Base-by-base conservation (phyloP, 2,797 vertebrate genomes). In the Sebastes melanostomus region DNA sequence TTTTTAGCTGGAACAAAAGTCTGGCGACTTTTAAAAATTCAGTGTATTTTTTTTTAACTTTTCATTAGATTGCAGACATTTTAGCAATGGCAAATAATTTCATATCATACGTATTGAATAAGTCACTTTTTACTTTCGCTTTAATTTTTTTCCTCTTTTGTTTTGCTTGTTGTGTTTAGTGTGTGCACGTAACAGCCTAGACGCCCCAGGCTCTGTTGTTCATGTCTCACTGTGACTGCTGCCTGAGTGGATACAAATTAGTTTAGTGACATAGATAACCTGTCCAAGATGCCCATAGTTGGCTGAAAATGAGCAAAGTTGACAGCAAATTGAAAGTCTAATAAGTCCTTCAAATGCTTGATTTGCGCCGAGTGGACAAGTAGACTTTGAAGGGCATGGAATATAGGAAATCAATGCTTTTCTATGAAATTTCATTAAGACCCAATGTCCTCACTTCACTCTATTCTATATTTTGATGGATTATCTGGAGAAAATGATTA, bases 371-470 rank as follows among this genome's bases (percentile, higher is more conserved):
- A 92, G 94, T 94, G 94, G 96, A 97, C 94, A 95, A 95, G 95
- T 92, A 92, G 96, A 96, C 96, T 96, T 97, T 97, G 96, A 96
- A 94, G 95, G 93, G 94, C 96, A 96, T 94, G 95, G 96, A 95
- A 97, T 97, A 98, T 97, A 96, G 97, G 97, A 97, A 98, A 98
- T 98, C 98, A 96, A 97, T 99, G 95, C 72, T 90, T 95, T 94
- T 94, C 95, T 97, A 97, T 98, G 96, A 97, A 97, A 98, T 98
- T 97, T 97, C 96, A 97, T 98, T 97, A 97, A 93, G 95, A 93
- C 92, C 94, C 95, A 90, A 92, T 96, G 96, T 96, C 95, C 95
- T 95, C 91, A 92, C 94, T 96, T 97, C 95, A 89, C 94, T 96
- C 95, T 95, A 94, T 97, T 97, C 96, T 97, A 96, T 97, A 96